Percentiles rank a stretch among this genome's conserved stretches.
phyloP scores from a whole-genome alignment of 92 coral and sea anemone genomes.

The Siderastrea radians region DNA sequence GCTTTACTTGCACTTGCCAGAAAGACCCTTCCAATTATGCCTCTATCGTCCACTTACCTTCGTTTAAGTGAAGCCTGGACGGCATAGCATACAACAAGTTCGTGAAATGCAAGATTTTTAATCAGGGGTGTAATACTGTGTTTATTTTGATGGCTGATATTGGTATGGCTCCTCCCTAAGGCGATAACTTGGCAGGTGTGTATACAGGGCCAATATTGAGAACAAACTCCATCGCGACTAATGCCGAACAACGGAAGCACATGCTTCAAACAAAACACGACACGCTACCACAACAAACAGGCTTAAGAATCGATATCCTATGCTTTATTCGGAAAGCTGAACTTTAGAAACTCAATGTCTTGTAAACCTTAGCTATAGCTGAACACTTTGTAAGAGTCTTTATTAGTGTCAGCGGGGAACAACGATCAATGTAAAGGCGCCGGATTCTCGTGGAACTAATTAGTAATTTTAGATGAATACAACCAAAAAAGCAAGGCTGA shows the following conservation, averaged over 20 bases:
- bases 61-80: neutral
- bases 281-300: neutral
- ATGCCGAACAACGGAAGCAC: neutral
- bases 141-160: constrained; percentile 21
- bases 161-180: constrained; percentile 17
- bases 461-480: too few species aligned
- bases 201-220: neutral
- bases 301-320: too few species aligned
- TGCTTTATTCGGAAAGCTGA: neutral
- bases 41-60: too few species aligned
- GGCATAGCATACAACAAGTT: neutral
- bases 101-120: neutral
- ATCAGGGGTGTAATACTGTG: constrained; percentile 25
- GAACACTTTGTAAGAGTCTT: too few species aligned
- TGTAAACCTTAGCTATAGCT: neutral
- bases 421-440: too few species aligned
- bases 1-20: neutral
- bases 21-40: neutral
- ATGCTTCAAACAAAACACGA: neutral
- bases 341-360: neutral
- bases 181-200: constrained; percentile 15
- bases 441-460: too few species aligned
- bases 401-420: too few species aligned
- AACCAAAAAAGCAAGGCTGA: too few species aligned
- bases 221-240: neutral